These are phyloP conservation scores for Philereme transversata DNA, from an alignment of 2,888 invertebrate species.

Conservation along the genomic window DNA sequence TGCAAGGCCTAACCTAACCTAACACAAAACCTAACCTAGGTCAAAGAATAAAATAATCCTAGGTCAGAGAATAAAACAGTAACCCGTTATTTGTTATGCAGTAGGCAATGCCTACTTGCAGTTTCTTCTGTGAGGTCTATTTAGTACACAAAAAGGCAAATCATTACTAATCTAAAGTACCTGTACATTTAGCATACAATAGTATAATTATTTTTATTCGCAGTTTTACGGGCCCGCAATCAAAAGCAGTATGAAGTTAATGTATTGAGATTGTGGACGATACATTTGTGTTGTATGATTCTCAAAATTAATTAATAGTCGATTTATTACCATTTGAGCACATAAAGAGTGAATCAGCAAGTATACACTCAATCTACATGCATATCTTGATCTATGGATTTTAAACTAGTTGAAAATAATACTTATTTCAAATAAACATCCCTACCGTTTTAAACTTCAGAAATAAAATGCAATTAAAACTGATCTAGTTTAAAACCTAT, in stretches of 20 bases:
- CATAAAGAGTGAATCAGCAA: conserved; percentile 1
- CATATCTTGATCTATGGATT: no score
- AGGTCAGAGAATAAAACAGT: no score
- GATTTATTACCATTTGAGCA: conserved; percentile 5
- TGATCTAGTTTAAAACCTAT: no score
- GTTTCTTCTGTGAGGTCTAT: conserved; percentile 68
- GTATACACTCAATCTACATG: no score
- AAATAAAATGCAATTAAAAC: no score
- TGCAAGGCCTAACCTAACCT: no score
- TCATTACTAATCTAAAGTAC: conserved; percentile 62
- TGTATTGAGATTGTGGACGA: conserved; percentile 19
- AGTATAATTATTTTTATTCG: conserved; percentile 61
- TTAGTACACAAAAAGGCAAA: conserved; percentile 68
- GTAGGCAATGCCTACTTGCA: conserved; percentile 8
- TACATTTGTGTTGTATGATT: conserved; percentile 19
- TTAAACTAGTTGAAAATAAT: no score
- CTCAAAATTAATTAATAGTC: conserved; percentile 6
- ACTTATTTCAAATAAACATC: no score
- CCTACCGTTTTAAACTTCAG: no score
- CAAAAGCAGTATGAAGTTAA: conserved; percentile 37
- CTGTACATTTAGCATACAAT: conserved; percentile 79
- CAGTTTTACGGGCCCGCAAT: conserved; percentile 53
- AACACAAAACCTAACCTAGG: conserved; percentile 9
- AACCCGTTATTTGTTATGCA: neutral
- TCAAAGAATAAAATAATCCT: conserved; percentile 12